Evolutionary conservation across 1,140 invertebrate species (phyloP).

Genomic region (Glossosoma conforme): DNA sequence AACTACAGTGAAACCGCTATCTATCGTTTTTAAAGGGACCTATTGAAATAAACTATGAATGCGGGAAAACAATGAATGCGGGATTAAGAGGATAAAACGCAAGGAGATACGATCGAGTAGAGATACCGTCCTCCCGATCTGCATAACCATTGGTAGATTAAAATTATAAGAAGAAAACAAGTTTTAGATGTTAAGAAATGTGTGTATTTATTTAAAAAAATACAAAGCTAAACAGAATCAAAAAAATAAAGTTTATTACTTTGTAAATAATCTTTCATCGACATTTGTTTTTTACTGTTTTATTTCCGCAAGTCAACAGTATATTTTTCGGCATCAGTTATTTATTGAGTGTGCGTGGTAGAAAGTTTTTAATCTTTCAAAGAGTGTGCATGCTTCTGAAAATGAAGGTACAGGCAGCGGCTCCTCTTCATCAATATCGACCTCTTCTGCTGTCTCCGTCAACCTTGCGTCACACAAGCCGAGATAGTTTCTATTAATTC

Average conservation of each 20-base stretch:
- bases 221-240: conserved; percentile 6
- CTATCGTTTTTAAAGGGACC: conserved; percentile 8
- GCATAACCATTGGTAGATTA: conserved; percentile 8
- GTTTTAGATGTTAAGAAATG: conserved; percentile 3
- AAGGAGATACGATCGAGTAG: conserved; percentile 3
- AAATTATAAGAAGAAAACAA: conserved; percentile 3
- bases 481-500: too few species aligned
- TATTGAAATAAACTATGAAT: conserved; percentile 7
- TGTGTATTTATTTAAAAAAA: conserved; percentile 8
- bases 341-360: conserved; percentile 7
- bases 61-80: too few species aligned
- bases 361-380: conserved; percentile 8
- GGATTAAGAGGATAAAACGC: too few species aligned
- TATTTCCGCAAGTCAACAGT: conserved; percentile 1
- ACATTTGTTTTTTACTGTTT: conserved; percentile 8
- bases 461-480: conserved; percentile 11
- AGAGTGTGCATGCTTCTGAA: conserved; percentile 6
- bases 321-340: conserved; percentile 2
- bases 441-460: conserved; percentile 7
- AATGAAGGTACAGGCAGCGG: conserved; percentile 7
- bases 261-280: conserved; percentile 3
- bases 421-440: conserved; percentile 11
- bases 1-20: conserved; percentile 12
- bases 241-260: conserved; percentile 5
- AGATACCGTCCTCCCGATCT: conserved; percentile 7